Evolutionary conservation across 1,140 invertebrate species (phyloP), one percentile per base, ranked within the genome.

Genomic region (Tribolium castaneum): DNA sequence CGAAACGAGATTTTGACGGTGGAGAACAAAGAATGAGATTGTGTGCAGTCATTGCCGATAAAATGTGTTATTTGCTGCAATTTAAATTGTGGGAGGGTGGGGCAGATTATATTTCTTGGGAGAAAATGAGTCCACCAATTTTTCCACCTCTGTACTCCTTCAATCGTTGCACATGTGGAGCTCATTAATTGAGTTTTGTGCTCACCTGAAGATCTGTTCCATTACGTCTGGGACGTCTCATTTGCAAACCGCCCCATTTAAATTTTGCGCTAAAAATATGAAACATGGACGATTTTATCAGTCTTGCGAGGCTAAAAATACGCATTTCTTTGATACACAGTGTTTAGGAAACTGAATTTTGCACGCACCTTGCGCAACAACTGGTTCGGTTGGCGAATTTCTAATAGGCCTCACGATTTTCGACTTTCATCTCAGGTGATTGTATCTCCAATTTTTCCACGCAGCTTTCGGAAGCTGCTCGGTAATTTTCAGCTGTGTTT

Each of bases 401-500:
- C 52, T 56, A 56, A 14, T 56, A 30, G 6, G 25, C 52, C 16
- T 56, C 52, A 56, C 52, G 52, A 56, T 56, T 56, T 56, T 56
- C 52, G 52, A 56, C 52, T 56, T 56, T 56, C 52, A 56, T 56
- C 52, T 14, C 12, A 56, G 16, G 12, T 56, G 16, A 19, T 19
- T 19, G 16, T 56, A 6, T 3, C 52, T 59, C 19, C 10, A n/a
- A 59, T 59, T 59, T 30, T 59, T 25, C 22, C 10, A 19, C n/a
- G 9, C 22, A n/a, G 14, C 14, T 52, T 19, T 9, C 39, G 39
- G 9, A 45, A 45, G 30, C 16, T 19, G 16, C 1, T 19, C 16
- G 59, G 59, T 72, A 73, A 73, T 54, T 73, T 73, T 73, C 71
- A 49, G 49, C 71, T 73, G 71, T 73, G 71, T 73, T 73, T 73